Percentiles rank a stretch among this genome's conserved stretches.
These are phyloP conservation scores for Dipodomys stephensi DNA, from an alignment of 2,113 vertebrate genomes.

Conservation along the genomic window DNA sequence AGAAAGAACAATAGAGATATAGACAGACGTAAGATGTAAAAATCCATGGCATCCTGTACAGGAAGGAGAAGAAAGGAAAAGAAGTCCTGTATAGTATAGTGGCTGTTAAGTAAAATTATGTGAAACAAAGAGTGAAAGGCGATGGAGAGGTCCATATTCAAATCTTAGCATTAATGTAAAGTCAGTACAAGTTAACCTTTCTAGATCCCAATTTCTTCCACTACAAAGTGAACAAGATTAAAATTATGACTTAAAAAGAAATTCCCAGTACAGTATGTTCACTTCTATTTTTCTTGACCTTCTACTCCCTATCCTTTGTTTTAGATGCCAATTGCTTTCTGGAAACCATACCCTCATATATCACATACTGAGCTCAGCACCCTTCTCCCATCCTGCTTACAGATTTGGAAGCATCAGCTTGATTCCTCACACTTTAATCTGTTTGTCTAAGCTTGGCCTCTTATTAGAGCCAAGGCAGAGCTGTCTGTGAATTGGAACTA, in stretches of 20 bases:
- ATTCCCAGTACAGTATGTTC: not conserved
- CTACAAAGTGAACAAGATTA: constrained; percentile 12
- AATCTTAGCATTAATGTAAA: constrained; percentile 36
- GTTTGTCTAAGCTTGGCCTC: not conserved
- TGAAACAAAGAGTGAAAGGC: too few species aligned
- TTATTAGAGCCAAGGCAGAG: not conserved
- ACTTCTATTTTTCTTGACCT: constrained; percentile 10
- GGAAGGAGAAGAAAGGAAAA: not conserved
- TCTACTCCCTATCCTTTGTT: not conserved
- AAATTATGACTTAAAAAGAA: not conserved
- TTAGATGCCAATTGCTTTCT: constrained; percentile 36
- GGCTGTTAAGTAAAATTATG: constrained; percentile 14
- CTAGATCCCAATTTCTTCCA: constrained; percentile 25
- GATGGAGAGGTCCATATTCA: not conserved
- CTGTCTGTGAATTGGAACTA: constrained; percentile 21
- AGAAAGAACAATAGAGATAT: not conserved
- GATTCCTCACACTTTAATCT: not conserved
- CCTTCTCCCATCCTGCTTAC: too few species aligned
- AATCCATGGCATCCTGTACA: not conserved
- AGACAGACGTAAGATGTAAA: not conserved
- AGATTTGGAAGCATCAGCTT: not conserved
- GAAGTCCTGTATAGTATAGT: not conserved
- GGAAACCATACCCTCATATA: constrained; percentile 32
- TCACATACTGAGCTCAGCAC: not conserved
- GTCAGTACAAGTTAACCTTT: not conserved